A percentile compares a stretch with the other conserved stretches of the same genome.
phyloP scores from a whole-genome alignment of 1,140 invertebrate genomes.

The Diploscapter pachys region DNA sequence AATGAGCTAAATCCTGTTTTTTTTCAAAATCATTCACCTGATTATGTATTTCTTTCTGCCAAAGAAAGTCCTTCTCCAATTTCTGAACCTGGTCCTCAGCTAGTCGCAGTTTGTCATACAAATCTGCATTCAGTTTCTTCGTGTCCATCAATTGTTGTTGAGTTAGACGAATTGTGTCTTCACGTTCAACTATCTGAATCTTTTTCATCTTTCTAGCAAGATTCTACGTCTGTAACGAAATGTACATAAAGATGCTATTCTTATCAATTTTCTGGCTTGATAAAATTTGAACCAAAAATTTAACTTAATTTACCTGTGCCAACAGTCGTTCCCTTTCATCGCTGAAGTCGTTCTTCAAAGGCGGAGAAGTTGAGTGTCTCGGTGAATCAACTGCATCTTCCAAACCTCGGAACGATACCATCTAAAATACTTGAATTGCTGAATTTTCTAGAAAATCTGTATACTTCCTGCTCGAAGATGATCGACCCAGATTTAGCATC shows the following conservation, averaged over 20 bases:
- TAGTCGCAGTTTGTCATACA: conserved; percentile 26
- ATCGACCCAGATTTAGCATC: not conserved
- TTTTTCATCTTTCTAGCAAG: no score
- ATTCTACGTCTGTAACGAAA: no score
- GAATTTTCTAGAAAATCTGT: no score
- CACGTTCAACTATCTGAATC: conserved; percentile 8
- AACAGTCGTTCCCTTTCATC: no score
- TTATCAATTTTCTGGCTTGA: no score
- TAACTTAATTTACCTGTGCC: no score
- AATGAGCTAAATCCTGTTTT: no score
- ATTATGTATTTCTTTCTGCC: conserved; percentile 9
- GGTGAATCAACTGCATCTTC: not conserved
- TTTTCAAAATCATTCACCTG: not conserved
- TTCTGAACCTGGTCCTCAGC: conserved; percentile 22
- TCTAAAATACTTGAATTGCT: conserved; percentile 5
- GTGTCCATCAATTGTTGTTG: conserved; percentile 26
- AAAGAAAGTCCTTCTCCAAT: conserved; percentile 20
- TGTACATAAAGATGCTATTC: no score
- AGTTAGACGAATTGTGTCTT: conserved; percentile 7
- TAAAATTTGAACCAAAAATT: no score
- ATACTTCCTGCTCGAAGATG: not conserved
- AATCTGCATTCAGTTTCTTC: conserved; percentile 25
- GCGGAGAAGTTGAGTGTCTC: no score
- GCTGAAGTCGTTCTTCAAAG: not conserved
- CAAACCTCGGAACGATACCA: not conserved